Conservation (phyloP, 2,113 vertebrate species). For the Syrrhaptes paradoxus region DNA sequence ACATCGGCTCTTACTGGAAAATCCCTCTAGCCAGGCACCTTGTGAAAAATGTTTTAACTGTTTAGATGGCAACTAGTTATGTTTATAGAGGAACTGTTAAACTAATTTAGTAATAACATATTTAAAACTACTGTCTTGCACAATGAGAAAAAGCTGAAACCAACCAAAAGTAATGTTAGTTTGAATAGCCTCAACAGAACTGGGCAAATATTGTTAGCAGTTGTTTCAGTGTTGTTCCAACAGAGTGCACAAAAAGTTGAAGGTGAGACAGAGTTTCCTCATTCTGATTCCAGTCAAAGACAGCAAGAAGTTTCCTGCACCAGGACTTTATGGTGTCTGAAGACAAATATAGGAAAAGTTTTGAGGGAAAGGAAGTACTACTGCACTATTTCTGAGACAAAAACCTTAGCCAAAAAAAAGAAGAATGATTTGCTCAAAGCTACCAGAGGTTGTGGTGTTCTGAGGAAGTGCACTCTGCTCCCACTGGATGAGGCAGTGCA, state of each 20-base stretch:
- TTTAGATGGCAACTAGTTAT: background rate
- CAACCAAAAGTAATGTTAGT: background rate
- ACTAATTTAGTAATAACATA: background rate
- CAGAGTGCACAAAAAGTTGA: background rate
- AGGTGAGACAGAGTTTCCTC: background rate
- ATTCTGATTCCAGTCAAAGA: background rate
- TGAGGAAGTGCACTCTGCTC: background rate
- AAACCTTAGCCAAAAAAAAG: background rate
- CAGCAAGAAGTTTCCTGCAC: background rate
- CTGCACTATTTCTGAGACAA: background rate
- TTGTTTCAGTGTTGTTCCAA: background rate
- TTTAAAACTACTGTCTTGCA: background rate
- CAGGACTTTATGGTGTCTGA: background rate
- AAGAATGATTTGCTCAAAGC: background rate
- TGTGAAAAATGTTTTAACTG: background rate
- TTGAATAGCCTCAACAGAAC: background rate
- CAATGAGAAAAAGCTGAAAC: background rate
- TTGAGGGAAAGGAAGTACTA: background rate
- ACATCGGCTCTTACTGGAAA: background rate
- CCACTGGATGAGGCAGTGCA: rapidly evolving
- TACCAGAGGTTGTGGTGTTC: background rate
- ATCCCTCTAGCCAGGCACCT: background rate
- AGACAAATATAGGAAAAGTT: background rate
- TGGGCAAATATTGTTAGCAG: background rate
- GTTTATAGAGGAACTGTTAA: background rate